Percentiles rank a stretch among this genome's conserved stretches.
Conservation (phyloP, 2,888 invertebrate genomes). For the Andrena bucephala region DNA sequence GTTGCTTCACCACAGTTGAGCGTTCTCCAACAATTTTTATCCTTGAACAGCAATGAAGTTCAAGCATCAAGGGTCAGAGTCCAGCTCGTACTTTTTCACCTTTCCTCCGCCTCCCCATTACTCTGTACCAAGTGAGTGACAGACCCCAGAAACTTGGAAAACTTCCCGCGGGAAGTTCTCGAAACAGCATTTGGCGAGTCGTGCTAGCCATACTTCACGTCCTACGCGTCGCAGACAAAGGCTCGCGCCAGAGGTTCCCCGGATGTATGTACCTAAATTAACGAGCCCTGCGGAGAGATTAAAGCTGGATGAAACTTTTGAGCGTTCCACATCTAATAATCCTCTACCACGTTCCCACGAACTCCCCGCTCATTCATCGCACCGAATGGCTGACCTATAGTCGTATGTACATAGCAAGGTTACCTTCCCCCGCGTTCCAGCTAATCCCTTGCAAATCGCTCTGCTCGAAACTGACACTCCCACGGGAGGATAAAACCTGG, state of each 20-base stretch:
- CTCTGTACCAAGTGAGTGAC: background rate
- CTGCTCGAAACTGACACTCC: conserved; percentile 26
- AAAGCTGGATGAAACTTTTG: conserved; percentile 37
- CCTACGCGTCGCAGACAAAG: conserved; percentile 5
- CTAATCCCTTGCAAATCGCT: conserved; percentile 49
- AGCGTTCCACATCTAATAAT: conserved; percentile 37
- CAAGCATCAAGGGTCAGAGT: background rate
- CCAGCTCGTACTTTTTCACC: background rate
- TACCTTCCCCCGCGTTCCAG: conserved; percentile 12
- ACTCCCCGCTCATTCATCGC: conserved; percentile 55
- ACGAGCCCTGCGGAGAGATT: conserved; percentile 31
- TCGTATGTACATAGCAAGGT: conserved; percentile 20
- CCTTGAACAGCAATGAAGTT: background rate
- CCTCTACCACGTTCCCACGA: conserved; percentile 12
- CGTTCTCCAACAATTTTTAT: background rate
- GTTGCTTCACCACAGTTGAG: background rate
- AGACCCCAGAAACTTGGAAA: background rate
- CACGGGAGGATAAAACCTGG: background rate
- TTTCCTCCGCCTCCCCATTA: too few species aligned
- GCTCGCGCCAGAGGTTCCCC: background rate
- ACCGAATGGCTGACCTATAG: conserved; percentile 41
- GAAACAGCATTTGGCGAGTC: background rate
- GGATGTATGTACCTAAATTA: conserved; percentile 40
- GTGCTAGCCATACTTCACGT: background rate
- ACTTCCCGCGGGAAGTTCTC: background rate